Conservation (phyloP, 1,140 invertebrate genomes). For the Lysiphlebus fabarum region DNA sequence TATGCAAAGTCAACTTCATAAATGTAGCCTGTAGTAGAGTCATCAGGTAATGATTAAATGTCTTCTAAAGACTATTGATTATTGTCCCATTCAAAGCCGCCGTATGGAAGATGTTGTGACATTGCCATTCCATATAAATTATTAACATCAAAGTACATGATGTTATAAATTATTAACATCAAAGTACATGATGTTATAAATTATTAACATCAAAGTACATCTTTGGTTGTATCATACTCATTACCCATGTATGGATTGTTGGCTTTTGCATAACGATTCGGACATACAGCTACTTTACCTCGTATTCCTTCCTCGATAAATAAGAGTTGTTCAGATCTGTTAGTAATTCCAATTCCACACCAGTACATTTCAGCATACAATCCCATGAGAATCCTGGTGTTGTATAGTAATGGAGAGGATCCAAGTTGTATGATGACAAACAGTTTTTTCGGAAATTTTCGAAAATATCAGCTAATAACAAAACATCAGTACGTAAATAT, state of each 20-base stretch:
- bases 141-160: slow-evolving; percentile 56
- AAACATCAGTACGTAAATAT: background rate
- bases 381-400: background rate
- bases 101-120: slow-evolving; percentile 45
- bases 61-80: slow-evolving; percentile 6
- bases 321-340: background rate
- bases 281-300: background rate
- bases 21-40: slow-evolving; percentile 54
- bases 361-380: background rate
- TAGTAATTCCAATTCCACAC: background rate
- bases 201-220: slow-evolving; percentile 33
- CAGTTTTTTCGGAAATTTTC: too few relatives aligned
- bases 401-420: slow-evolving; percentile 1
- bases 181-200: too few relatives aligned
- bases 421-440: background rate
- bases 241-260: too few relatives aligned
- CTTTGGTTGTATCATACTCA: too few relatives aligned
- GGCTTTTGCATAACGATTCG: too few relatives aligned
- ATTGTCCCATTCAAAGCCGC: slow-evolving; percentile 47
- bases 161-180: slow-evolving; percentile 53
- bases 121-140: slow-evolving; percentile 58
- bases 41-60: slow-evolving; percentile 34
- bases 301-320: slow-evolving; percentile 1
- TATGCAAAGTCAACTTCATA: slow-evolving; percentile 45
- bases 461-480: background rate